Evolutionary conservation across 2,888 invertebrate species (phyloP), one percentile per base, ranked within the genome.

Genomic region (Eustalomyia histrio): DNA sequence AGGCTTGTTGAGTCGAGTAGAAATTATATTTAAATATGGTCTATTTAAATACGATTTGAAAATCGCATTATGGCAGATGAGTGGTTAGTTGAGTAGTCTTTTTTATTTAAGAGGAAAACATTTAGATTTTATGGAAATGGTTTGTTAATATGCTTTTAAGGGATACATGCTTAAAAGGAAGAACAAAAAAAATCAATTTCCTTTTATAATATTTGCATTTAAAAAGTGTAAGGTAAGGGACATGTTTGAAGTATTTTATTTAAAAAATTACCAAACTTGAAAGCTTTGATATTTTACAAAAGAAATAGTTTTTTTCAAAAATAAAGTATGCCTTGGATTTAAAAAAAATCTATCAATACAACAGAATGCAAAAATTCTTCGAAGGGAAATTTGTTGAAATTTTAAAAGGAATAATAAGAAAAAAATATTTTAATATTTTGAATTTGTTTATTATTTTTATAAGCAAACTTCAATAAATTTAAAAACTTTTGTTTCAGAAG

Each of bases 51-150:
- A 64, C 78, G 78, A 81, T 81, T 81, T 78, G 65, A 72, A 81
- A 81, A 78, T 78, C 81, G 81, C 78, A 81, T 81, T 81, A 81
- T 78, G 81, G 81, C 78, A 74, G 81, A 60, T 81, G 74, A 81
- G 81, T 81, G 81, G 81, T 81, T 78, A 67, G 71, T 81, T 81
- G 67, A 81, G 78, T 81, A 75, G 81, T 81, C 61, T 78, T 78
- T 78, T 78, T 63, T 67, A 61, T 60, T 14, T 39, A 61, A 78
- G 60, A 29, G 47, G 52, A 67, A n/a, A 21, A 53, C n/a, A 7
- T 21, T n/a, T 18, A 16, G 18, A 6, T 35, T 64, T 60, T 4
- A 47, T 17, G 24, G 16, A 47, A 72, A 72, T 61, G 60, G 18
- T 50, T 67, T 55, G n/a, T 61, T 72, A 72, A 72, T 69, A 35